These are phyloP conservation scores for Halichoerus grypus DNA, from an alignment of 2,113 vertebrate genomes.

Conservation along the genomic window DNA sequence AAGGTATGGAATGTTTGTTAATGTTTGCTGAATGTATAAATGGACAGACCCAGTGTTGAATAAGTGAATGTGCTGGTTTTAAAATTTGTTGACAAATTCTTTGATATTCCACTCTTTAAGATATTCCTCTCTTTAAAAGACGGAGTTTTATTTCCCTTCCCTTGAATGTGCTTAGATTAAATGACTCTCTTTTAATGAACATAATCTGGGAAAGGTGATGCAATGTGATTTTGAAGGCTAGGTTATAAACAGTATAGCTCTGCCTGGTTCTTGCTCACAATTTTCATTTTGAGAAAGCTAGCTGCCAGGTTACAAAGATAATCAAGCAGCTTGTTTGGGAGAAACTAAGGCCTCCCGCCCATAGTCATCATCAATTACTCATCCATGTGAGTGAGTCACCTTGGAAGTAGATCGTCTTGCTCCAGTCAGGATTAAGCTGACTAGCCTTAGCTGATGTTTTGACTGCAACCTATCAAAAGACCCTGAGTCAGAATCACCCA, in stretches of 20 bases:
- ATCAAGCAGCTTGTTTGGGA: background rate
- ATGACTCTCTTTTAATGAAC: background rate
- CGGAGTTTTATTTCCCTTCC: background rate
- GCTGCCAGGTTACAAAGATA: background rate
- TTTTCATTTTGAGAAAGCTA: background rate
- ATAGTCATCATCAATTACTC: background rate
- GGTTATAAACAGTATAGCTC: background rate
- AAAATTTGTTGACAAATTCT: background rate
- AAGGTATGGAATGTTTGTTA: background rate
- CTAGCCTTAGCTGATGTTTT: background rate
- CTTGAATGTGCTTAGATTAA: background rate
- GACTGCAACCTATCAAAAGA: background rate
- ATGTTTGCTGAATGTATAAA: background rate
- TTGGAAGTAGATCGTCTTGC: background rate
- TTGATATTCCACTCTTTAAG: background rate
- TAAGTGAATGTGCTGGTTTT: background rate
- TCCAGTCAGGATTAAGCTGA: background rate
- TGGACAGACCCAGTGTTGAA: background rate
- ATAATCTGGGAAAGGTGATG: background rate
- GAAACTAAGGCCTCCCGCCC: background rate
- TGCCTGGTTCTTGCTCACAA: background rate
- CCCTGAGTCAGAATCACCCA: background rate
- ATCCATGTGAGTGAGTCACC: background rate
- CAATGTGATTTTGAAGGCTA: background rate
- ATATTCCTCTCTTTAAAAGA: background rate